phyloP scores from a whole-genome alignment of 2,113 vertebrate genomes.

The Sturnus vulgaris region DNA sequence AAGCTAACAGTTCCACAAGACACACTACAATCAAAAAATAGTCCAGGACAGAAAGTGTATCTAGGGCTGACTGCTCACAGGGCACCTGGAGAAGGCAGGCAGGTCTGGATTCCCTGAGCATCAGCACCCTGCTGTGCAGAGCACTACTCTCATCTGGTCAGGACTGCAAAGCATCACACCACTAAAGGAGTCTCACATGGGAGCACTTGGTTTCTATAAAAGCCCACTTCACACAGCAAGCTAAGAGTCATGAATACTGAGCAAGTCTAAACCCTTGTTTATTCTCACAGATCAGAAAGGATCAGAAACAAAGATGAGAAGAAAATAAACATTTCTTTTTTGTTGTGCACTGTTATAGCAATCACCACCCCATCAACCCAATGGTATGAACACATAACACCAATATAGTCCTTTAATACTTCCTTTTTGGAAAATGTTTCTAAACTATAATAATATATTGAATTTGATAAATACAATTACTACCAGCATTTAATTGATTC shows the following conservation, averaged over 20 bases:
- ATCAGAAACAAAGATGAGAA: not conserved
- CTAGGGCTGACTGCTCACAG: not conserved
- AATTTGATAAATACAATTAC: constrained; percentile 71
- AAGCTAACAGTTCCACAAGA: not conserved
- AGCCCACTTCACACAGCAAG: not conserved
- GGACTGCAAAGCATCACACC: not conserved
- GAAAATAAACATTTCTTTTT: not conserved
- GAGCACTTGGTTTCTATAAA: not conserved
- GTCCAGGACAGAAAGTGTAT: rapidly evolving
- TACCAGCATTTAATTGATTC: constrained; percentile 77
- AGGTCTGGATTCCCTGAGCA: not conserved
- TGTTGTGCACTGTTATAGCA: not conserved
- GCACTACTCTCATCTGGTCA: not conserved
- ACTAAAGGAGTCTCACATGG: not conserved
- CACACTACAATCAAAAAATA: not conserved
- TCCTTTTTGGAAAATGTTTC: constrained; percentile 23
- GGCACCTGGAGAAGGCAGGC: not conserved
- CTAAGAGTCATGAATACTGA: not conserved
- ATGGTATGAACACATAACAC: not conserved
- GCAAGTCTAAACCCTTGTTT: not conserved
- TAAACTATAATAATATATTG: constrained; percentile 45
- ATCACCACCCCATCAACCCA: not conserved
- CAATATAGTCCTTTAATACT: not conserved
- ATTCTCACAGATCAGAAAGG: not conserved
- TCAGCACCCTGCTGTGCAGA: not conserved